A percentile compares a stretch with the other conserved stretches of the same genome.
Conservation (phyloP, 2,888 invertebrate genomes). For the Rapana venosa region DNA sequence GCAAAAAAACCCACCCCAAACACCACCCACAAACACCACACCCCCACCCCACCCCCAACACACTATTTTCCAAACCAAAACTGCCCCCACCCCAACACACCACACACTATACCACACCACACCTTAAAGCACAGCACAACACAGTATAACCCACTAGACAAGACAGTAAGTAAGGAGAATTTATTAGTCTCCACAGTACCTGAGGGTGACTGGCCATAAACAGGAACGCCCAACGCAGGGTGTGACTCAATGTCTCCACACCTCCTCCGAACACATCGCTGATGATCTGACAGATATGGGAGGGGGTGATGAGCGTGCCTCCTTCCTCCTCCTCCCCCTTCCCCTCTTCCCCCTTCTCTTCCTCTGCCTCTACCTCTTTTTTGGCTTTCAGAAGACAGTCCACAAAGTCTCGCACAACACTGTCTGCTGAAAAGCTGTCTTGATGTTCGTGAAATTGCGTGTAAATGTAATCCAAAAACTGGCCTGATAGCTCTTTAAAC, state of each 20-base stretch:
- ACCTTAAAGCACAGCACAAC: no score
- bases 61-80: no score
- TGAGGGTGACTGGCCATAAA: constrained; percentile 50
- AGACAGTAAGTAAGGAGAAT: no score
- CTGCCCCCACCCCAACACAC: no score
- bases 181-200: constrained; percentile 4
- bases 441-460: constrained; percentile 24
- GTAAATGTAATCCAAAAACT: constrained; percentile 18
- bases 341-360: constrained; percentile 24
- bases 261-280: constrained; percentile 50
- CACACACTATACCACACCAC: no score
- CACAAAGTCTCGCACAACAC: constrained; percentile 44
- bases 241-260: constrained; percentile 50
- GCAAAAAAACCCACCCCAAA: no score
- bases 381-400: constrained; percentile 49
- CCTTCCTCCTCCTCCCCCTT: not conserved
- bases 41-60: no score
- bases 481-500: not conserved
- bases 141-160: no score
- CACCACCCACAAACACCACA: no score
- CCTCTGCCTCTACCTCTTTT: constrained; percentile 45
- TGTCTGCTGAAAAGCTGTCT: constrained; percentile 39
- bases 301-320: constrained; percentile 37
- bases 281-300: constrained; percentile 41
- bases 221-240: constrained; percentile 49